Evolutionary conservation across 2,113 vertebrate genomes (phyloP).

Genomic region (Triplophysa rosa): DNA sequence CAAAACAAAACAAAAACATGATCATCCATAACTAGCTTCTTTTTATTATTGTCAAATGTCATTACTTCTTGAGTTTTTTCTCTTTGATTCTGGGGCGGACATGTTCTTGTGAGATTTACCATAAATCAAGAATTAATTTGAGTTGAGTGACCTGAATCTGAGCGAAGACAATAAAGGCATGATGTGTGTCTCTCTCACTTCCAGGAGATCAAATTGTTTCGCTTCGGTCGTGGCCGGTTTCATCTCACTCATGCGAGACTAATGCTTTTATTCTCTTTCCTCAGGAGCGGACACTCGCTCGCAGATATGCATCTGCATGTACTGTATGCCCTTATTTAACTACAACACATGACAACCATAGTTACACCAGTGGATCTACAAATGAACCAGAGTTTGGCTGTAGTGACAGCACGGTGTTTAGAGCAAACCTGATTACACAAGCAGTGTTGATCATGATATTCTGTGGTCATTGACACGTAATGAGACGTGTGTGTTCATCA

Average conservation of each 20-base stretch:
- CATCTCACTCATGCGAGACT: constrained; percentile 54
- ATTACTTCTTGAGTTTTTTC: too few species aligned
- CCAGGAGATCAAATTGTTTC: constrained; percentile 19
- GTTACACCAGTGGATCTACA: too few species aligned
- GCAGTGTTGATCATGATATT: constrained; percentile 1
- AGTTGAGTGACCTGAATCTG: not conserved
- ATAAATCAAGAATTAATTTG: not conserved
- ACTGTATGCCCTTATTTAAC: too few species aligned
- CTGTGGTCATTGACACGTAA: constrained; percentile 50
- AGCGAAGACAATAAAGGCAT: constrained; percentile 18
- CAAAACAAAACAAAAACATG: too few species aligned
- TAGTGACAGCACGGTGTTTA: too few species aligned
- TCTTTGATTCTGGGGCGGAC: too few species aligned
- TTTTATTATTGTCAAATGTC: too few species aligned
- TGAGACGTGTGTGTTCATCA: constrained; percentile 55
- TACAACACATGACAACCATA: too few species aligned
- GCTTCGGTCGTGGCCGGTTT: constrained; percentile 51
- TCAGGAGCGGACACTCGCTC: not conserved
- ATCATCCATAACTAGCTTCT: too few species aligned
- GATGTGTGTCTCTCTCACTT: constrained; percentile 35
- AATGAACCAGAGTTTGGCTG: too few species aligned
- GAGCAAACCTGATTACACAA: too few species aligned
- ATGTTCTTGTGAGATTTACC: too few species aligned
- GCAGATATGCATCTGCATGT: not conserved
- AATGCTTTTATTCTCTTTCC: constrained; percentile 56